Conservation (phyloP, 2,888 invertebrate species). For the Cephus rjabovi region DNA sequence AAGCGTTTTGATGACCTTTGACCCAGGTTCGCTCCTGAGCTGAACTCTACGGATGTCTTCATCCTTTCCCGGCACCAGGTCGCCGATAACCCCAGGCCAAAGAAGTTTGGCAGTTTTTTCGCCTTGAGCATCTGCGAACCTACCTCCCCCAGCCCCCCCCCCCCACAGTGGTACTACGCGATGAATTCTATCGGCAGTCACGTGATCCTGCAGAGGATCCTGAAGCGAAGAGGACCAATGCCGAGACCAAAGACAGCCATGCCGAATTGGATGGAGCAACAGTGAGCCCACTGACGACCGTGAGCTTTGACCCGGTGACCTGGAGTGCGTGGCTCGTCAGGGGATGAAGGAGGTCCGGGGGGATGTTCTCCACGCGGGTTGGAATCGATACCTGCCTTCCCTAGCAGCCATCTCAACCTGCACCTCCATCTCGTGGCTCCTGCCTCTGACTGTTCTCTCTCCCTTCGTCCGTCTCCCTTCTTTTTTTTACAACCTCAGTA, state of each 20-base stretch:
- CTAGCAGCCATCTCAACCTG: constrained; percentile 47
- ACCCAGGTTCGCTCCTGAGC: not conserved
- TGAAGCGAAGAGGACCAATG: not conserved
- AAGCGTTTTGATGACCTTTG: not conserved
- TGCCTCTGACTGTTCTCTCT: not conserved
- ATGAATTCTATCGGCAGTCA: not conserved
- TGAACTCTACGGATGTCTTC: not conserved
- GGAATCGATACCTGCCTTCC: constrained; percentile 61
- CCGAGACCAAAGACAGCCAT: not conserved
- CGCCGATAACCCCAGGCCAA: not conserved
- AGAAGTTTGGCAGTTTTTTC: not conserved
- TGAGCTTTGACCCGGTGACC: constrained; percentile 65
- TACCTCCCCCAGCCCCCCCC: too few relatives aligned
- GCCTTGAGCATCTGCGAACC: not conserved
- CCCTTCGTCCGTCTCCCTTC: not conserved
- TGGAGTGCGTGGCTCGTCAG: constrained; percentile 47
- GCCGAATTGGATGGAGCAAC: constrained; percentile 44
- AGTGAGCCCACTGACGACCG: constrained; percentile 59
- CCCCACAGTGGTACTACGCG: too few relatives aligned
- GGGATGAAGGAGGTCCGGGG: constrained; percentile 24
- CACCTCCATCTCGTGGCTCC: constrained; percentile 17
- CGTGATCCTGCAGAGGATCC: not conserved
- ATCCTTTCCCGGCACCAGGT: not conserved
- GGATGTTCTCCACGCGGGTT: constrained; percentile 47
- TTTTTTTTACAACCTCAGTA: not conserved